Evolutionary conservation across 2,888 invertebrate species (phyloP).

Genomic region (Phaonia tiefii): DNA sequence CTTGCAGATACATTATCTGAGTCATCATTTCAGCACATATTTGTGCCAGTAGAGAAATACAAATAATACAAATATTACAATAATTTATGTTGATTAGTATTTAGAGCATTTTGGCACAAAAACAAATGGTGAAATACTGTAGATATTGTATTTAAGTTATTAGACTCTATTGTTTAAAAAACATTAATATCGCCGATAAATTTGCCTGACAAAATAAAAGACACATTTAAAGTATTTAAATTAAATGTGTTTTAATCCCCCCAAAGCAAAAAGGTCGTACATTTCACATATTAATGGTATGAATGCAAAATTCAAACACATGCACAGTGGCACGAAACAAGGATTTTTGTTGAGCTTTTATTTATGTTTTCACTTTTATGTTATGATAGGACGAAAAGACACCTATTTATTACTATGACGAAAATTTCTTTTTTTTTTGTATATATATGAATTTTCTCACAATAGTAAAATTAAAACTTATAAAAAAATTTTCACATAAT

Average conservation of each 20-base stretch:
- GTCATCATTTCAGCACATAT: too few species aligned
- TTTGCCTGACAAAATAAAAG: neutral
- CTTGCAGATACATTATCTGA: too few species aligned
- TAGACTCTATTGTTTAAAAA: neutral
- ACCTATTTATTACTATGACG: neutral
- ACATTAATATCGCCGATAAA: slow-evolving; percentile 2
- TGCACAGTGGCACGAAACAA: neutral
- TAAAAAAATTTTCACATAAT: slow-evolving; percentile 8
- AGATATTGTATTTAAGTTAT: neutral
- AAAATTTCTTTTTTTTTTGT: neutral
- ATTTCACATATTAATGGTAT: too few species aligned
- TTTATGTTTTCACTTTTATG: too few species aligned
- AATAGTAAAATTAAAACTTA: too few species aligned
- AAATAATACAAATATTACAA: too few species aligned
- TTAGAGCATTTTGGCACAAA: neutral
- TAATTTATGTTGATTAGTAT: neutral
- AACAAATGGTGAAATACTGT: too few species aligned
- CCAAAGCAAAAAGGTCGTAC: too few species aligned
- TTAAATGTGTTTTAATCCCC: slow-evolving; percentile 43
- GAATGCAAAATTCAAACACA: neutral
- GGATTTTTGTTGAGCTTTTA: too few species aligned
- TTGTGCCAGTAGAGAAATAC: too few species aligned
- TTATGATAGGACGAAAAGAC: neutral
- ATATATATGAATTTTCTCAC: too few species aligned
- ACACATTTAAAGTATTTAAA: slow-evolving; percentile 36